These are phyloP conservation scores for Quadriops clusia DNA, from an alignment of 2,888 invertebrate species.

Conservation along the genomic window DNA sequence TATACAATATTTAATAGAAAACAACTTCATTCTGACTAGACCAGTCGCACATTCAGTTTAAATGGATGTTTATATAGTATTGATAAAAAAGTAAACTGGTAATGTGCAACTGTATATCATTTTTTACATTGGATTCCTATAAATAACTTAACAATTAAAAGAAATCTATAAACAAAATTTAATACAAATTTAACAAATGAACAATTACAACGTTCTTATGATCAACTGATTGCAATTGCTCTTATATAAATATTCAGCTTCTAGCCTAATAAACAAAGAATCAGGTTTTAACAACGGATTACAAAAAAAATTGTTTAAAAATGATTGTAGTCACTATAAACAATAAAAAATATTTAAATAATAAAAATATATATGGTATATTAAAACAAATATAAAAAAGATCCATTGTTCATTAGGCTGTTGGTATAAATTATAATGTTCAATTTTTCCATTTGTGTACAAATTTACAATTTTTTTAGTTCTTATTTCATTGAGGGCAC, in stretches of 20 bases:
- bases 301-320: slow-evolving; percentile 21
- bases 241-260: slow-evolving; percentile 19
- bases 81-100: slow-evolving; percentile 28
- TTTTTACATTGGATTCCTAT: slow-evolving; percentile 34
- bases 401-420: slow-evolving; percentile 16
- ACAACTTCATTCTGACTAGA: slow-evolving; percentile 29
- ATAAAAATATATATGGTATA: slow-evolving; percentile 22
- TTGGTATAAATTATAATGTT: slow-evolving; percentile 13
- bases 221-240: slow-evolving; percentile 16
- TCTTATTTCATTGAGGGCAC: slow-evolving; percentile 22
- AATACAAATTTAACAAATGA: slow-evolving; percentile 21
- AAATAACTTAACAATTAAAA: slow-evolving; percentile 35
- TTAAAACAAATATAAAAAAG: slow-evolving; percentile 29
- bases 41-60: slow-evolving; percentile 33
- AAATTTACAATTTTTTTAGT: slow-evolving; percentile 25
- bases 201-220: slow-evolving; percentile 20
- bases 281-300: slow-evolving; percentile 15
- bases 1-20: slow-evolving; percentile 31
- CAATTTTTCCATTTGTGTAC: slow-evolving; percentile 18
- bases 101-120: slow-evolving; percentile 34
- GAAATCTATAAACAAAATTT: slow-evolving; percentile 29
- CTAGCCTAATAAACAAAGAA: slow-evolving; percentile 27
- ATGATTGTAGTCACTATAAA: slow-evolving; percentile 28
- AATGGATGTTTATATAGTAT: slow-evolving; percentile 10
- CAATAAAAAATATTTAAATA: slow-evolving; percentile 29